A percentile compares a stretch with the other conserved stretches of the same genome.
Conservation (phyloP, 1,140 invertebrate genomes). For the Proctacanthus coquilletti region DNA sequence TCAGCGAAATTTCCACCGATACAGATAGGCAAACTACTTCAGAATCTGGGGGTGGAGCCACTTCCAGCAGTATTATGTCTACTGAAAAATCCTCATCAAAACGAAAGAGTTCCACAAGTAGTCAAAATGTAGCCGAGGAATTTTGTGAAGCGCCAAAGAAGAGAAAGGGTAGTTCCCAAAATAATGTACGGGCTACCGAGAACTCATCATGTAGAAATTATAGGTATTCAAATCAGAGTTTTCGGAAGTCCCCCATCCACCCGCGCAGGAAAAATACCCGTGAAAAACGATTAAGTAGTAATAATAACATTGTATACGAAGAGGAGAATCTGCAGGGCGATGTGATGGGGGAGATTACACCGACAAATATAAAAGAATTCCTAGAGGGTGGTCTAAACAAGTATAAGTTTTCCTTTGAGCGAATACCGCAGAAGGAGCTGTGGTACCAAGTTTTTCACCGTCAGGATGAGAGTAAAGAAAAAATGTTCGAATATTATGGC, state of each 20-base stretch:
- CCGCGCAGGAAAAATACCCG: slow-evolving; percentile 15
- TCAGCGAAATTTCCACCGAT: slow-evolving; percentile 28
- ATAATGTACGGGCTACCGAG: slow-evolving; percentile 10
- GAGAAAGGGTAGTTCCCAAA: background rate
- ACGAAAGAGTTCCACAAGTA: background rate
- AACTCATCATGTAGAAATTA: slow-evolving; percentile 13
- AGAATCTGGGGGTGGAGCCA: slow-evolving; percentile 13
- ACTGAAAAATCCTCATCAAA: slow-evolving; percentile 1
- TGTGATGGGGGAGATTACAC: background rate
- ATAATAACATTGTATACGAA: too few species aligned
- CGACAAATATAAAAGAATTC: background rate
- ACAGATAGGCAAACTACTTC: slow-evolving; percentile 31
- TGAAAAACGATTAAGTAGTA: background rate
- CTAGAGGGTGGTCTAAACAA: slow-evolving; percentile 40
- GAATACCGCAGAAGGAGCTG: slow-evolving; percentile 48
- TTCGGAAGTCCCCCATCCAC: slow-evolving; percentile 29
- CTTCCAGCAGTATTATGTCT: slow-evolving; percentile 15
- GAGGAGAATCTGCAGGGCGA: too few species aligned
- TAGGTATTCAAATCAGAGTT: slow-evolving; percentile 16
- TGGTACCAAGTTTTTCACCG: slow-evolving; percentile 64
- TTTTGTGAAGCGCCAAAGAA: too few species aligned
- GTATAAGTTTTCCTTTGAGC: slow-evolving; percentile 60
- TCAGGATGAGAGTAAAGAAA: slow-evolving; percentile 51
- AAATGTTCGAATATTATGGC: slow-evolving; percentile 24
- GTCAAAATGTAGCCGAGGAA: too few species aligned